phyloP scores from a whole-genome alignment of 2,113 vertebrate species.

The Equus quagga region DNA sequence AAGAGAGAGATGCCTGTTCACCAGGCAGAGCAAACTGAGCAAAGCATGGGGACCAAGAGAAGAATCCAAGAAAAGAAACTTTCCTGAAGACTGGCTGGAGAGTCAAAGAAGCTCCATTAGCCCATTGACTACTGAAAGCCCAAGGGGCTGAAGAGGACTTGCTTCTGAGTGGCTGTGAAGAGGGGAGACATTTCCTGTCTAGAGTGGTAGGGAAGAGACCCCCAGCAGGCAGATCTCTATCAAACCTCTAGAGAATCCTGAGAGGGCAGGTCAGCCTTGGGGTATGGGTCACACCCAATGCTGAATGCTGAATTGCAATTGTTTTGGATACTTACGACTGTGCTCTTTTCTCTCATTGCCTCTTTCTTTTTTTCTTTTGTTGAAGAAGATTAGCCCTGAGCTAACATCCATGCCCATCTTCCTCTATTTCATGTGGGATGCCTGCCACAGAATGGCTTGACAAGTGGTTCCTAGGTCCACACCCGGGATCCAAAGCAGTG shows the following conservation, averaged over 20 bases:
- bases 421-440: too few relatives aligned
- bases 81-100: not conserved
- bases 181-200: not conserved
- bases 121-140: not conserved
- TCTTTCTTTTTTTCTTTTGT: not conserved
- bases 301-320: not conserved
- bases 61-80: not conserved
- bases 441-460: too few relatives aligned
- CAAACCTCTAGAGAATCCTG: not conserved
- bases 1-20: not conserved
- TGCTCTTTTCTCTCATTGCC: not conserved
- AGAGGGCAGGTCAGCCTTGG: not conserved
- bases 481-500: too few relatives aligned
- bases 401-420: too few relatives aligned
- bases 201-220: not conserved
- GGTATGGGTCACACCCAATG: not conserved
- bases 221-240: not conserved
- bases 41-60: not conserved
- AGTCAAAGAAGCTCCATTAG: not conserved
- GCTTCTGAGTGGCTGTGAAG: not conserved
- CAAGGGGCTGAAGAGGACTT: too few relatives aligned
- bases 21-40: not conserved
- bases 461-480: too few relatives aligned
- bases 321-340: not conserved
- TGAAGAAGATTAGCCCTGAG: too few relatives aligned